Percentiles rank a stretch among this genome's conserved stretches.
phyloP scores from a whole-genome alignment of 2,888 invertebrate genomes.

The Cerastoderma edule region DNA sequence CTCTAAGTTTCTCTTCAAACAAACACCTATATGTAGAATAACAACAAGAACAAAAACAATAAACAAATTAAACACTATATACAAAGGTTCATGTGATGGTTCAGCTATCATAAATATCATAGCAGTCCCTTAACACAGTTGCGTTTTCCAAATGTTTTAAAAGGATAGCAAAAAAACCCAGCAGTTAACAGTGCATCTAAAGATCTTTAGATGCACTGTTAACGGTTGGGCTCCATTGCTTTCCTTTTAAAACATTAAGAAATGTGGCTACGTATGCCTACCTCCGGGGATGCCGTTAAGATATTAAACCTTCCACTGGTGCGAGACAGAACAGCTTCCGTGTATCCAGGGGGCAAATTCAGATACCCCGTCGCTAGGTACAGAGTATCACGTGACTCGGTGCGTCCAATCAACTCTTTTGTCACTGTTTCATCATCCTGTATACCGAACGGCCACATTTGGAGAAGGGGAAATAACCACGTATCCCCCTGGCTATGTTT shows the following conservation, averaged over 20 bases:
- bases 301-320: conserved; percentile 91
- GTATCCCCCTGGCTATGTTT: conserved; percentile 70
- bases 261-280: conserved; percentile 84
- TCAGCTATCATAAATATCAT: no score
- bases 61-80: no score
- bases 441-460: conserved; percentile 96
- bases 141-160: no score
- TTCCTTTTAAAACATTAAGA: neutral
- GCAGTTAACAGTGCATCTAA: no score
- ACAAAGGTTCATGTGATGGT: no score
- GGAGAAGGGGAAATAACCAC: conserved; percentile 95
- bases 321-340: conserved; percentile 89
- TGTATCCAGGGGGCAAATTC: conserved; percentile 95
- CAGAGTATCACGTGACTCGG: conserved; percentile 71
- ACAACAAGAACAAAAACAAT: no score
- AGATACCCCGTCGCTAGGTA: conserved; percentile 97
- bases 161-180: no score
- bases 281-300: conserved; percentile 97
- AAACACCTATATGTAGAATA: no score
- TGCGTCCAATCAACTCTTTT: conserved; percentile 71
- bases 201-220: no score
- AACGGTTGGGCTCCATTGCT: neutral
- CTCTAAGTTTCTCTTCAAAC: no score
- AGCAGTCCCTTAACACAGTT: no score
- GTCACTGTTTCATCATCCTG: conserved; percentile 87